Base-by-base conservation (phyloP, 2,888 invertebrate species). In the Chloroclysta siterata region DNA sequence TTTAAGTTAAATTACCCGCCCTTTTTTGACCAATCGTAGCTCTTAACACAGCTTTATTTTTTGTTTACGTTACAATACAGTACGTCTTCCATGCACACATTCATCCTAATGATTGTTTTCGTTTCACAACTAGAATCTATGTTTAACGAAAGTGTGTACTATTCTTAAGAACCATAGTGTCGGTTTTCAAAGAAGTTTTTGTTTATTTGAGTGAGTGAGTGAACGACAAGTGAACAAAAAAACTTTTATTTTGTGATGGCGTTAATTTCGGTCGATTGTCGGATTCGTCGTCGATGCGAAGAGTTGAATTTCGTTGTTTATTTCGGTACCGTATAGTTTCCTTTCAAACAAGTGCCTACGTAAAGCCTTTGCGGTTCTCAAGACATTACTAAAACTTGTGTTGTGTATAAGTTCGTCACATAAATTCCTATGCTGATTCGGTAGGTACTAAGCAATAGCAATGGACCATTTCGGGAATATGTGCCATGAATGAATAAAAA, bases 31-130 rank as follows among this genome's bases (percentile, higher is more conserved):
- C 93, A 93, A 93, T 91, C 79, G 68, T 60, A 60, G 65, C 61
- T 65, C 75, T 70, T 72, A 81, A 72, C 81, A 83, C 80, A 81
- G 90, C 91, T 89, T 92, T 91, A 89, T 90, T 91, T 90, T 90
- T 93, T 93, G 90, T 91, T 90, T 89, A 89, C 89, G 74, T 60
- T 47, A 46, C 48, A 50, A 47, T 48, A 56, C 42, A 48, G 33
- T 86, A 83, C 78, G 79, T 80, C 78, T 80, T 78, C 76, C 68
- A 78, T 81, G 80, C 86, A 87, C 88, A 89, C 88, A 85, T 84
- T 82, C 81, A 82, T 75, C 72, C 66, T 77, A 76, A 71, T 74
- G 76, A 80, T 79, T 83, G 81, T 88, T 86, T 85, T 84, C 75
- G 71, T 79, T 79, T 76, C 65, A 69, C 74, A 74, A 74, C 70